Evolutionary conservation across 2,113 vertebrate species (phyloP).

Genomic region (Corydoras maculifer): DNA sequence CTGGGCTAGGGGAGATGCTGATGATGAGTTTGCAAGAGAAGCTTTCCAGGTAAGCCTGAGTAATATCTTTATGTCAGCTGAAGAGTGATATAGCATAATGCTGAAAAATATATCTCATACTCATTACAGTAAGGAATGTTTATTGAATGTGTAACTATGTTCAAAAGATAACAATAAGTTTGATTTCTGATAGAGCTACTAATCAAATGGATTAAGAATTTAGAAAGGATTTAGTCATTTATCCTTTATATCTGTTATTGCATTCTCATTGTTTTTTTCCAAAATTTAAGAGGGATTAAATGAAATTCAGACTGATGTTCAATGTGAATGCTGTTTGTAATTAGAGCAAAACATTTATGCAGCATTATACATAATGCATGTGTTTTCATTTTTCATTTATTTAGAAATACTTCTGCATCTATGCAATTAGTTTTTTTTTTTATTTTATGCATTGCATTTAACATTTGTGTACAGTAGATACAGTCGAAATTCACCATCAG

Average conservation of each 20-base stretch:
- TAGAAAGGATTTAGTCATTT: too few species aligned
- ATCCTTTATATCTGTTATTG: too few species aligned
- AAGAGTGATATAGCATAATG: background rate
- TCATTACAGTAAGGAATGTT: too few species aligned
- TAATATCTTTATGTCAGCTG: background rate
- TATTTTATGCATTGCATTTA: background rate
- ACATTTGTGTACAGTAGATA: background rate
- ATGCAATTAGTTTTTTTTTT: background rate
- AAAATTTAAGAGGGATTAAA: background rate
- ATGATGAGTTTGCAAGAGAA: slow-evolving; percentile 65
- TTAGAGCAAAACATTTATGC: background rate
- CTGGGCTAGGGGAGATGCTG: slow-evolving; percentile 72
- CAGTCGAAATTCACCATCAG: too few species aligned
- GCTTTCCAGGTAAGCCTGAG: slow-evolving; percentile 74
- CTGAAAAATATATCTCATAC: too few species aligned
- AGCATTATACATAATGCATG: background rate
- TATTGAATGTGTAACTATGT: too few species aligned
- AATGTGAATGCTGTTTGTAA: background rate
- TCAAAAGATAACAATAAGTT: too few species aligned
- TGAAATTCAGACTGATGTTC: background rate
- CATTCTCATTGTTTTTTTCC: background rate
- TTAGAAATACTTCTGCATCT: background rate
- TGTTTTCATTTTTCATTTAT: background rate
- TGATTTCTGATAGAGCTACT: too few species aligned
- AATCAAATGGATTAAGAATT: too few species aligned